Conservation (phyloP, 2,113 vertebrate genomes). For the Buteo buteo region DNA sequence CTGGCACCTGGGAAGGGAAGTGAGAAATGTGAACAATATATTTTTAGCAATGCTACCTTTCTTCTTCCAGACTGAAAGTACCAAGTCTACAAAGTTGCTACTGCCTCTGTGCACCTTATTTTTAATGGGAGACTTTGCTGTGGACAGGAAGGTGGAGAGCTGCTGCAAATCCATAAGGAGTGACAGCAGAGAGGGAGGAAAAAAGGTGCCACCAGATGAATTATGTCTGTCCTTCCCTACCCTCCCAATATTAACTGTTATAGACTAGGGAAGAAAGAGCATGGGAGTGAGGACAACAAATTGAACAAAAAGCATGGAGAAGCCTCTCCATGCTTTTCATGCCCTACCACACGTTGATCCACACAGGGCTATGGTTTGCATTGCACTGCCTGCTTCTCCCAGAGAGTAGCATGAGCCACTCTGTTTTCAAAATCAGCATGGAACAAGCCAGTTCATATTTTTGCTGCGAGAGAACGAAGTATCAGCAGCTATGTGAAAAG, state of each 20-base stretch:
- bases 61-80: not conserved
- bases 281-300: not conserved
- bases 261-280: not conserved
- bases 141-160: not conserved
- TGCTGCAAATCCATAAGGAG: not conserved
- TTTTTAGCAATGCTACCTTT: not conserved
- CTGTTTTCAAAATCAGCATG: not conserved
- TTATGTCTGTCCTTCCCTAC: not conserved
- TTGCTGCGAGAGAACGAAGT: rapidly evolving
- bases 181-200: not conserved
- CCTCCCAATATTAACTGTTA: not conserved
- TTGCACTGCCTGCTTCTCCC: not conserved
- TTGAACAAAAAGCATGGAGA: not conserved
- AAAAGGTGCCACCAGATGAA: not conserved
- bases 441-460: not conserved
- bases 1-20: not conserved
- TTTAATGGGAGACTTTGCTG: not conserved
- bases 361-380: not conserved
- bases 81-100: not conserved
- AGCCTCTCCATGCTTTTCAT: not conserved
- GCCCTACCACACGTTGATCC: not conserved
- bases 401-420: not conserved
- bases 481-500: not conserved
- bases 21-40: not conserved
- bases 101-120: not conserved